Conservation (phyloP, 2,113 vertebrate genomes). For the Pterocles gutturalis region DNA sequence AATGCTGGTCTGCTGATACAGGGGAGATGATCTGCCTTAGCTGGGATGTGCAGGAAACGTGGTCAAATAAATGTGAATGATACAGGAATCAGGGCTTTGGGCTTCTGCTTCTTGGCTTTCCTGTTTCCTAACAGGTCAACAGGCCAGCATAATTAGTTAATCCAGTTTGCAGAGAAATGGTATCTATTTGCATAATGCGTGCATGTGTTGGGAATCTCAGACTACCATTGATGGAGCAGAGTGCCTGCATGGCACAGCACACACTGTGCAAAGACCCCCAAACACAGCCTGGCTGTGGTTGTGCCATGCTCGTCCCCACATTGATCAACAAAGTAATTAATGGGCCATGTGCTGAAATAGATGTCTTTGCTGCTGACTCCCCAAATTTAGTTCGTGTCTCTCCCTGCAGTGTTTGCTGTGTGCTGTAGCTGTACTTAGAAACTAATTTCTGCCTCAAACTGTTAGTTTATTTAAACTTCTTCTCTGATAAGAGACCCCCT, state of each 20-base stretch:
- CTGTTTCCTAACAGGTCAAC: background rate
- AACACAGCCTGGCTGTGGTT: background rate
- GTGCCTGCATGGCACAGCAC: background rate
- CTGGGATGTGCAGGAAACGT: background rate
- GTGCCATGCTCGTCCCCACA: rapidly evolving
- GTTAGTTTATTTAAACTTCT: background rate
- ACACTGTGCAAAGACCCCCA: background rate
- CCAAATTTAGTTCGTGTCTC: background rate
- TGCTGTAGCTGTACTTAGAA: background rate
- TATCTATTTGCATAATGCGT: rapidly evolving
- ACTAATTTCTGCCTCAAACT: background rate
- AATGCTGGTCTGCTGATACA: background rate
- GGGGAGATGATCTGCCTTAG: background rate
- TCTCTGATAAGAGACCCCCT: background rate
- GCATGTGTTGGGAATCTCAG: background rate
- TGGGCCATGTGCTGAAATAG: background rate
- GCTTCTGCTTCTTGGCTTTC: background rate
- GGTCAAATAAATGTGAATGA: background rate
- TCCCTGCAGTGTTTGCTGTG: background rate
- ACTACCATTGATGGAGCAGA: background rate
- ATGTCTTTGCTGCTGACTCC: background rate
- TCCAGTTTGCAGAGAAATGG: background rate
- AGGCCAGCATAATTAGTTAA: background rate
- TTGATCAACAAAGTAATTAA: background rate
- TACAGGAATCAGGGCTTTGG: background rate